These are phyloP conservation scores for Mobula hypostoma DNA, from an alignment of 2,113 vertebrate species.

Conservation along the genomic window DNA sequence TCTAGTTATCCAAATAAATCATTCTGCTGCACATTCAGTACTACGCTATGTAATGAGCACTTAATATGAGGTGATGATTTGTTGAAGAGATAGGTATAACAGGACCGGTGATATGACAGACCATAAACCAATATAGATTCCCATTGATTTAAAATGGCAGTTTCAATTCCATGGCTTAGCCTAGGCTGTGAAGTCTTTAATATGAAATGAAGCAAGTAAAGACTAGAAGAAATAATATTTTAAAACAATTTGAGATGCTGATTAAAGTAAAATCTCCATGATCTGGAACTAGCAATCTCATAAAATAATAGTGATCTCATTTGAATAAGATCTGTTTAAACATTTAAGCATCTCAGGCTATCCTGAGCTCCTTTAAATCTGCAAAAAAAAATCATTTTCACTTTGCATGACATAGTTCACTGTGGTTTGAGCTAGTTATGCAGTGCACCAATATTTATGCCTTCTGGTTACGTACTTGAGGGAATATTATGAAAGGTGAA, in stretches of 20 bases:
- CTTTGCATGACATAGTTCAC: neutral
- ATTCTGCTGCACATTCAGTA: neutral
- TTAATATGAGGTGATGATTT: constrained; percentile 42
- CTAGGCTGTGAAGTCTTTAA: constrained; percentile 42
- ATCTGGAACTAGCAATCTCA: neutral
- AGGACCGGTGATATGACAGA: constrained; percentile 38
- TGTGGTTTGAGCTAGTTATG: neutral
- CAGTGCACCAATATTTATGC: neutral
- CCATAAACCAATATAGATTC: constrained; percentile 39
- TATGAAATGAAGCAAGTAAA: constrained; percentile 42
- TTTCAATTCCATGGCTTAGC: constrained; percentile 44
- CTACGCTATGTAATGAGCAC: constrained; percentile 39
- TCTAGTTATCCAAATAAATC: constrained; percentile 42
- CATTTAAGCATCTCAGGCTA: neutral
- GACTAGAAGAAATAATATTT: constrained; percentile 42
- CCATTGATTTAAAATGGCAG: constrained; percentile 45
- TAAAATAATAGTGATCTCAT: neutral
- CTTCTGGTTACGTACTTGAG: neutral
- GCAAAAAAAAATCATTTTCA: neutral
- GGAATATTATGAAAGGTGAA: neutral
- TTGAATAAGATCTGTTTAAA: neutral
- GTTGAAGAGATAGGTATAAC: constrained; percentile 37
- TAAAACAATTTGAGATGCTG: constrained; percentile 32
- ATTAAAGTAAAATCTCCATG: constrained; percentile 14
- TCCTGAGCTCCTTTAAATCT: neutral